These are phyloP conservation scores for Mesocentrotus franciscanus DNA, from an alignment of 53 echinoderm and acorn worm species.

Conservation along the genomic window DNA sequence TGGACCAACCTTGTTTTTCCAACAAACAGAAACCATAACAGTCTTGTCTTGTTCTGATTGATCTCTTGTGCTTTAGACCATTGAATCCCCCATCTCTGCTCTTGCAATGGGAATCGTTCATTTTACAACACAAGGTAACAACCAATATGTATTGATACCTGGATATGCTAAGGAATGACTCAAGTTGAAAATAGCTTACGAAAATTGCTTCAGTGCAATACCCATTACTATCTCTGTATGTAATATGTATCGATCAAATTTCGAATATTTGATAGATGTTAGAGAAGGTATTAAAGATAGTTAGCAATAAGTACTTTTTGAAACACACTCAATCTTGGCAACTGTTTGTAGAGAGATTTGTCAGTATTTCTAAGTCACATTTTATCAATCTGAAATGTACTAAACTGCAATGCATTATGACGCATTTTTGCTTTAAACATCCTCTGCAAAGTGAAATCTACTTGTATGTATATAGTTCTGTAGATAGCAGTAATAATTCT, in stretches of 20 bases:
- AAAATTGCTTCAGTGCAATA: not conserved
- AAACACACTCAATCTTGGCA: too few relatives aligned
- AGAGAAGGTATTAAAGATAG: too few relatives aligned
- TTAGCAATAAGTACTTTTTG: too few relatives aligned
- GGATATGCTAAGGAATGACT: slow-evolving; percentile 12
- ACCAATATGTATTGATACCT: not conserved
- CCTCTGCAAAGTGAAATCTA: not conserved
- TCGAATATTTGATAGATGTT: too few relatives aligned
- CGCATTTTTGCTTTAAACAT: not conserved
- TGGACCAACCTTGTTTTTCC: not conserved
- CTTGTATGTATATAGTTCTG: not conserved
- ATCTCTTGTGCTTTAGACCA: slow-evolving; percentile 63
- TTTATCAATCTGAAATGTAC: not conserved
- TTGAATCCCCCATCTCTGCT: slow-evolving; percentile 44
- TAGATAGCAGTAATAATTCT: not conserved
- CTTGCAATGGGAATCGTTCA: slow-evolving; percentile 64
- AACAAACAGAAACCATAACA: slow-evolving; percentile 31
- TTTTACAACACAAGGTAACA: slow-evolving; percentile 59
- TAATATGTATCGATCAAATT: too few relatives aligned
- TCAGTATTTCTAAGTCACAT: too few relatives aligned
- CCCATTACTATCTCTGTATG: too few relatives aligned
- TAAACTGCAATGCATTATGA: not conserved
- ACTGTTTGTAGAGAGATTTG: too few relatives aligned
- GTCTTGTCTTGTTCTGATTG: slow-evolving; percentile 60
- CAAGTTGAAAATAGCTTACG: not conserved